Evolutionary conservation across 2,888 invertebrate species (phyloP), one percentile per base, ranked within the genome.

Genomic region (Xestia c-nigrum): DNA sequence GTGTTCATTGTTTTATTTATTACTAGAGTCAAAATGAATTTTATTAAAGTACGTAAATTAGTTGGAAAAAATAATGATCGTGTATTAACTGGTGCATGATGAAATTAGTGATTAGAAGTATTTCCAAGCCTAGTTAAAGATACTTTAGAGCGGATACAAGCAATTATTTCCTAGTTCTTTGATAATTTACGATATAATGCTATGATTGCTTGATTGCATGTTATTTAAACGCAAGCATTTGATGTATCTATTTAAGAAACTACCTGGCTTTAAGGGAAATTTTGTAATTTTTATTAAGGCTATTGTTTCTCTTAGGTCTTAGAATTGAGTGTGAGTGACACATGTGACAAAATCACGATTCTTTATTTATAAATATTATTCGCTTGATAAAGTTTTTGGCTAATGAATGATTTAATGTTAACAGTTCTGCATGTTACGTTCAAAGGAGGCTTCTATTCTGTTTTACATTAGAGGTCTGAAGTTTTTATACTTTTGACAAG

Each of bases 101-200:
- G n/a, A 43, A 40, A 50, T 43, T n/a, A 24, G 4, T 24, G 16
- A 5, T 64, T n/a, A 55, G 3, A n/a, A 19, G 31, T 50, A 24
- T 24, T 70, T 70, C 38, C 9, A 70, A 24, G 12, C 19, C 5
- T 31, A 40, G 7, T 16, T 43, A n/a, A 10, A 16, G 0, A 3
- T 61, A 64, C 21, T 38, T 38, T 38, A 52, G 3, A 40, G 9
- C 59, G 79, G 81, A 76, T 59, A 64, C 24, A 3, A 16, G 1
- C 38, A 3, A 81, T 80, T 69, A 55, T n/a, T 43, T 3, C 5
- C n/a, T 59, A 6, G 6, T 16, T 79, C 10, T 24, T 55, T 24
- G n/a, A 50, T 59, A 61, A 9, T 31, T 50, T 12, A 46, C 57
- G 19, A 55, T 72, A 43, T 31, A 16, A 38, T 21, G 14, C 3